These are phyloP conservation scores for Andricus curvator DNA, from an alignment of 2,888 invertebrate species.

Conservation along the genomic window DNA sequence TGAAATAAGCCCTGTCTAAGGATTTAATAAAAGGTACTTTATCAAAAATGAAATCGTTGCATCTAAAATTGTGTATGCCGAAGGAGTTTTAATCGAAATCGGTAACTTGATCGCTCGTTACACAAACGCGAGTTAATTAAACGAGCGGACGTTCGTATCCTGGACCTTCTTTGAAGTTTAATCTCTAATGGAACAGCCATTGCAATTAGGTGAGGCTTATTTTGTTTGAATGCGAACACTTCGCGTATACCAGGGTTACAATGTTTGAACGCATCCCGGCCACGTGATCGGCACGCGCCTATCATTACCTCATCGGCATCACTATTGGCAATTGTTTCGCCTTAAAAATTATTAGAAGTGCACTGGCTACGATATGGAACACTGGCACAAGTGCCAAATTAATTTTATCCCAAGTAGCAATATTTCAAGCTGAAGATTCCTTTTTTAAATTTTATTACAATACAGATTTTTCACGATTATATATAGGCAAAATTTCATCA, in stretches of 20 bases:
- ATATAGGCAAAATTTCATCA: no score
- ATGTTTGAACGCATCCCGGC: conserved; percentile 44
- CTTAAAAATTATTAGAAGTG: conserved; percentile 63
- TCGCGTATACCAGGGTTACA: conserved; percentile 39
- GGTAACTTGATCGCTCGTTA: conserved; percentile 36
- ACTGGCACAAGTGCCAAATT: conserved; percentile 17
- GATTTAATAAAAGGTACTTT: background rate
- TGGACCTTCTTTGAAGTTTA: conserved; percentile 70
- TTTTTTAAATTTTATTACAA: background rate
- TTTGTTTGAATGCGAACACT: conserved; percentile 59
- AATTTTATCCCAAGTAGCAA: background rate
- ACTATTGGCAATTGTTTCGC: conserved; percentile 69
- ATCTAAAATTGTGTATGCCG: conserved; percentile 6
- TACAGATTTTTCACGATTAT: no score
- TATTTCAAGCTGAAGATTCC: background rate
- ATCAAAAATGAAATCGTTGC: background rate
- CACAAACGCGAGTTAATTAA: conserved; percentile 62
- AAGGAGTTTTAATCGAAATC: conserved; percentile 33
- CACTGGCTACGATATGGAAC: conserved; percentile 15
- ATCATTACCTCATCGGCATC: conserved; percentile 68
- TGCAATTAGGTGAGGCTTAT: conserved; percentile 72
- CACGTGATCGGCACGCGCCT: conserved; percentile 73
- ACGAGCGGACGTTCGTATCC: conserved; percentile 46
- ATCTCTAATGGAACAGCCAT: conserved; percentile 72
- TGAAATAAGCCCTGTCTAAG: no score